Evolutionary conservation across 2,113 vertebrate genomes (phyloP).

Genomic region (Carassius gibelio): DNA sequence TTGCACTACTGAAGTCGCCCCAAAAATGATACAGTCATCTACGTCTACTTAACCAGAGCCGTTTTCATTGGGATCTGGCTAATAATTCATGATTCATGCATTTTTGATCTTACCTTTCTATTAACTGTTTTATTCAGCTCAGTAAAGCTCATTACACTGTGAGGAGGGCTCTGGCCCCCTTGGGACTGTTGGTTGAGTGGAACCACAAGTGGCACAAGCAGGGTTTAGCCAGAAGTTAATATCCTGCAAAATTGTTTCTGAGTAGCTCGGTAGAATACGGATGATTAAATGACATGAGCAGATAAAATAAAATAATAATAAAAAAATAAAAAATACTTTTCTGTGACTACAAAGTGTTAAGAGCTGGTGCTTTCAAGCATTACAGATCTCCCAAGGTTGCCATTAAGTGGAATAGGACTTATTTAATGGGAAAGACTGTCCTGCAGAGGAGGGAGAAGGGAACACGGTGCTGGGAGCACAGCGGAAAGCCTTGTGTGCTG

Average conservation of each 20-base stretch:
- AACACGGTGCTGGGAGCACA: conserved; percentile 39
- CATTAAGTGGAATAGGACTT: conserved; percentile 73
- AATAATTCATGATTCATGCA: conserved; percentile 65
- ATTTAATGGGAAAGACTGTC: conserved; percentile 70
- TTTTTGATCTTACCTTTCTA: conserved; percentile 66
- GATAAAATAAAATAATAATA: conserved; percentile 76
- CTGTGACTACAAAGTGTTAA: conserved; percentile 80
- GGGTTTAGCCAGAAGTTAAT: conserved; percentile 83
- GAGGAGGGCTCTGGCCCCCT: conserved; percentile 71
- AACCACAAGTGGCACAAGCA: conserved; percentile 82
- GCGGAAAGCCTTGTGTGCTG: conserved; percentile 35
- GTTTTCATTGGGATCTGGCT: conserved; percentile 62
- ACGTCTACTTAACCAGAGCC: conserved; percentile 54
- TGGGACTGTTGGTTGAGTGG: conserved; percentile 78
- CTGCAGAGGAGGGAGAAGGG: conserved; percentile 21
- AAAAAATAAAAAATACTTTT: conserved; percentile 66
- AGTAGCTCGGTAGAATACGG: conserved; percentile 75
- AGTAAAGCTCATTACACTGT: conserved; percentile 76
- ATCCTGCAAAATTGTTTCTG: conserved; percentile 84
- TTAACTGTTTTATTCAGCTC: conserved; percentile 68
- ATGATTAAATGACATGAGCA: conserved; percentile 82
- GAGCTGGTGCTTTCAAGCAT: conserved; percentile 62
- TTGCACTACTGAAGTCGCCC: not conserved
- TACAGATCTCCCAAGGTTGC: conserved; percentile 76
- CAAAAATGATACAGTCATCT: not conserved